These are phyloP conservation scores for Sinodicranocentrus sp. DNA, from an alignment of 2,888 invertebrate species.

Conservation along the genomic window DNA sequence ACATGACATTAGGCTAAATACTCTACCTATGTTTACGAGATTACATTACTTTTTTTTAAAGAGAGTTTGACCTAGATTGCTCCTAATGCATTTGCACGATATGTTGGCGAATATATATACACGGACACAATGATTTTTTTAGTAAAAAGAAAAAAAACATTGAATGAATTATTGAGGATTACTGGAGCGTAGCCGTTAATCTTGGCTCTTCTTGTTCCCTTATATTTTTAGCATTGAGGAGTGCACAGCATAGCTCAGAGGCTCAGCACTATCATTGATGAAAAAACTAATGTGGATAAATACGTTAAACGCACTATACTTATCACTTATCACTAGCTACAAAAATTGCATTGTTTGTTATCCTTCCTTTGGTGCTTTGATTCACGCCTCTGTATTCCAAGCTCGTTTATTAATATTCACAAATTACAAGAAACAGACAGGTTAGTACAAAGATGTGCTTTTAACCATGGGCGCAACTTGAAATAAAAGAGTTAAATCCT, in stretches of 20 bases:
- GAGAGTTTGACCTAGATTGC: slow-evolving; percentile 30
- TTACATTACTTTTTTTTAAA: slow-evolving; percentile 20
- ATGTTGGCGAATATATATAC: neutral
- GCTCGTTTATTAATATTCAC: too few relatives aligned
- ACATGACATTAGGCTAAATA: slow-evolving; percentile 18
- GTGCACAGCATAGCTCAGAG: too few relatives aligned
- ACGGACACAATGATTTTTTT: neutral
- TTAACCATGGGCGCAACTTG: too few relatives aligned
- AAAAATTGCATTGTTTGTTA: neutral
- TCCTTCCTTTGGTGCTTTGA: neutral
- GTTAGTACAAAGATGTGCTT: too few relatives aligned
- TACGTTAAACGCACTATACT: too few relatives aligned
- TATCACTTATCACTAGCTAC: too few relatives aligned
- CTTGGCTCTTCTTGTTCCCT: slow-evolving; percentile 9
- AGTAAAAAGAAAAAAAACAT: neutral
- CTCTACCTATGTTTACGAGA: neutral
- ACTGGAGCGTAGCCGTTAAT: slow-evolving; percentile 27
- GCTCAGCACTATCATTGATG: too few relatives aligned
- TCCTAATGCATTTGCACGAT: neutral
- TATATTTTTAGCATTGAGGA: neutral
- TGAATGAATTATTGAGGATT: slow-evolving; percentile 19
- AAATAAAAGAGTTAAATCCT: too few relatives aligned
- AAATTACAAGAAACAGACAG: too few relatives aligned
- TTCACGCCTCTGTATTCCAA: neutral
- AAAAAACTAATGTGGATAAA: too few relatives aligned